Conservation (phyloP, 2,888 invertebrate genomes). For the Tupiocoris notatus region DNA sequence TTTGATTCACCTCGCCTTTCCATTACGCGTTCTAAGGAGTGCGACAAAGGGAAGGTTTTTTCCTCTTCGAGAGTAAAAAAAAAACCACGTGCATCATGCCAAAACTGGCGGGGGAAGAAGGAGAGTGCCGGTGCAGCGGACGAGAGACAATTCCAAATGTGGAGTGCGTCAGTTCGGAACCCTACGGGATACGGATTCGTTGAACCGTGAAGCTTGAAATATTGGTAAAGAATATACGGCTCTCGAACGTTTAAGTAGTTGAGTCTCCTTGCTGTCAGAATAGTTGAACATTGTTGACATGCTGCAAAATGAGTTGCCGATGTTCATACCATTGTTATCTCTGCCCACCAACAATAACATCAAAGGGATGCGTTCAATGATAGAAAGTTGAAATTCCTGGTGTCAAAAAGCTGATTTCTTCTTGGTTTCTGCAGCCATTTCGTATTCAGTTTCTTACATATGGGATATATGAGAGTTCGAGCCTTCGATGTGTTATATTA, state of each 20-base stretch:
- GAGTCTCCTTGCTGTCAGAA: neutral
- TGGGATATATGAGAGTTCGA: too few species aligned
- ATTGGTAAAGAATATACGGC: neutral
- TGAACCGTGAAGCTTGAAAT: slow-evolving; percentile 19
- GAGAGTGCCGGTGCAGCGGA: neutral
- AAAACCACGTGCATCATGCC: slow-evolving; percentile 24
- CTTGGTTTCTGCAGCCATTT: too few species aligned
- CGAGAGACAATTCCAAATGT: neutral
- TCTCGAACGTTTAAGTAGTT: neutral
- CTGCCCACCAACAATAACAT: too few species aligned
- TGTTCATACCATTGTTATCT: too few species aligned
- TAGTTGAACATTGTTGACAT: too few species aligned
- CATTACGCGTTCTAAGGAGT: slow-evolving; percentile 12
- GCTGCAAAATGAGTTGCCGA: too few species aligned
- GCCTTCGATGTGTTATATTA: too few species aligned
- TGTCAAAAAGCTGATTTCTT: too few species aligned
- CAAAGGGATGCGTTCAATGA: too few species aligned
- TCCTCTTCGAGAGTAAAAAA: neutral
- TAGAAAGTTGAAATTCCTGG: too few species aligned
- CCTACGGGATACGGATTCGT: neutral
- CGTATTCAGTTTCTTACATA: too few species aligned
- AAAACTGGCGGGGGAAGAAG: slow-evolving; percentile 7
- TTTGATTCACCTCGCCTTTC: slow-evolving; percentile 35
- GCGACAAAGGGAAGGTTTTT: neutral
- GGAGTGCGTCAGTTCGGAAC: neutral